Evolutionary conservation across 1,140 invertebrate genomes (phyloP).

Genomic region (Pachyrhynchus sulphureomaculatus): DNA sequence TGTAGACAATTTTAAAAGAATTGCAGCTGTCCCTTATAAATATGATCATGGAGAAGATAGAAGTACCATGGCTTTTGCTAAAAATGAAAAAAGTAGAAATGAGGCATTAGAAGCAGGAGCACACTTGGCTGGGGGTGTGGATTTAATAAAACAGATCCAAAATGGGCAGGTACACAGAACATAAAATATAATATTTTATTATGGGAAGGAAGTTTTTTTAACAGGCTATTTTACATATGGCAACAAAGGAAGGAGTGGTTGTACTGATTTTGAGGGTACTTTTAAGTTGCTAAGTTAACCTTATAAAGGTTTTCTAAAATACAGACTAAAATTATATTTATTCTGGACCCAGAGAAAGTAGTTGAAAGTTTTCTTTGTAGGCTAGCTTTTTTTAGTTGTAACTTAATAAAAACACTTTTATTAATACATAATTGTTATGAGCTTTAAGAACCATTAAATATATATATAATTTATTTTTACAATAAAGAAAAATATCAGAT

Average conservation of each 20-base stretch:
- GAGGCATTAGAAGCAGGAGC: slow-evolving; percentile 69
- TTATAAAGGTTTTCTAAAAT: no score
- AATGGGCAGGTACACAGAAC: slow-evolving; percentile 56
- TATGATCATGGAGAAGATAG: slow-evolving; percentile 66
- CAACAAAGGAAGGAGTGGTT: neutral
- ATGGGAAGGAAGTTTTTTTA: neutral
- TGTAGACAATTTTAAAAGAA: slow-evolving; percentile 62
- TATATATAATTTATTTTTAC: no score
- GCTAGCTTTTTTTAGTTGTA: no score
- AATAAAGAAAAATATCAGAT: no score
- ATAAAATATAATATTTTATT: neutral
- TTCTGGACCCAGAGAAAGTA: no score
- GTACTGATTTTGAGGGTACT: no score
- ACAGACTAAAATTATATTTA: no score
- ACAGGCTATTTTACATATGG: neutral
- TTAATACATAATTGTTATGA: no score
- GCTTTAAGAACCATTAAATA: no score
- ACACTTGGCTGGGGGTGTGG: slow-evolving; percentile 63
- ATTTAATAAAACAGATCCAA: slow-evolving; percentile 74
- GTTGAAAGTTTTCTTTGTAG: no score
- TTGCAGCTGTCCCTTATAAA: slow-evolving; percentile 62
- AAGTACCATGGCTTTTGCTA: slow-evolving; percentile 71
- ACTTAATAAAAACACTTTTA: no score
- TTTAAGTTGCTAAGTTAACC: no score
- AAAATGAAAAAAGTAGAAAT: slow-evolving; percentile 58